A percentile compares a stretch with the other conserved stretches of the same genome.
Conservation (phyloP, 2,888 invertebrate species). For the Stegophylla sp. region DNA sequence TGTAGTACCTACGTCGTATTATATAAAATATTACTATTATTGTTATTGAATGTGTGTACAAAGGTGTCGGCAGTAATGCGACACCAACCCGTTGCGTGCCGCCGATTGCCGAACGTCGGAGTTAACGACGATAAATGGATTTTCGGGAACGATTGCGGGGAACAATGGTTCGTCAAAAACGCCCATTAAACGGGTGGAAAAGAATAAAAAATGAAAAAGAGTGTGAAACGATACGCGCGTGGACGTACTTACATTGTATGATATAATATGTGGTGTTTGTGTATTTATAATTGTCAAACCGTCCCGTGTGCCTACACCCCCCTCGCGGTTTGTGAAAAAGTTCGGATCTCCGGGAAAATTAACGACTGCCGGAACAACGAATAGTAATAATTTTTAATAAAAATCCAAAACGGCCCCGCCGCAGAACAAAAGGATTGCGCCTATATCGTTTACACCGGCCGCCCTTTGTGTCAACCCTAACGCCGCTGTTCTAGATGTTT, state of each 20-base stretch:
- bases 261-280: no score
- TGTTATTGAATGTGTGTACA: neutral
- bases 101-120: constrained; percentile 39
- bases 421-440: constrained; percentile 56
- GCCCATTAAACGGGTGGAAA: constrained; percentile 51
- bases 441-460: constrained; percentile 52
- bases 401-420: constrained; percentile 44
- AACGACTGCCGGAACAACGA: constrained; percentile 31
- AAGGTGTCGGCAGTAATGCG: constrained; percentile 1
- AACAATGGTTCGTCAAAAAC: constrained; percentile 54
- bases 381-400: constrained; percentile 56
- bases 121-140: constrained; percentile 54
- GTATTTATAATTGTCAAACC: constrained; percentile 53
- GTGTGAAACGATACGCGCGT: neutral
- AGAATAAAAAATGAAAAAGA: constrained; percentile 3
- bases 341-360: constrained; percentile 46
- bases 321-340: neutral
- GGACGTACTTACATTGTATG: neutral
- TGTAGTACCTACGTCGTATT: neutral
- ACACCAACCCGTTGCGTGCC: constrained; percentile 39
- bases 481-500: constrained; percentile 44
- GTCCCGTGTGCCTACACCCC: no score
- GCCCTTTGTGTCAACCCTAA: constrained; percentile 49
- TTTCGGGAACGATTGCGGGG: constrained; percentile 39
- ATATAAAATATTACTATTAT: no score